Conservation (phyloP, 2,113 vertebrate species). For the Climacteris rufus region DNA sequence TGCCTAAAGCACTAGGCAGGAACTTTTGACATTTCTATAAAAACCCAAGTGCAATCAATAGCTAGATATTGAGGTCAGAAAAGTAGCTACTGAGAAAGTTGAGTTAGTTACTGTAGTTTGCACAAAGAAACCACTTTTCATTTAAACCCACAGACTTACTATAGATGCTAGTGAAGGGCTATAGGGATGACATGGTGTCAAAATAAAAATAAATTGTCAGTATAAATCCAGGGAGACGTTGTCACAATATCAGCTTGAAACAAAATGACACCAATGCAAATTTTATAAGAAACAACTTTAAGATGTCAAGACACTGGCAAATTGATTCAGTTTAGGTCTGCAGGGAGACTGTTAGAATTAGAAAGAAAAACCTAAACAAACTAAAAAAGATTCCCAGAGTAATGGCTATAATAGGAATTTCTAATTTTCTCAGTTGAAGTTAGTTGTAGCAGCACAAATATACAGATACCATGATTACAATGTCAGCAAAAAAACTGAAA, state of each 20-base stretch:
- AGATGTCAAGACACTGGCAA: slow-evolving; percentile 59
- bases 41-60: slow-evolving; percentile 15
- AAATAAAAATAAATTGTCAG: slow-evolving; percentile 52
- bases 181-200: slow-evolving; percentile 36
- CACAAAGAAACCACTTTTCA: not conserved
- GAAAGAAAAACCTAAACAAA: slow-evolving; percentile 41
- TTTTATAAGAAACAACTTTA: slow-evolving; percentile 62
- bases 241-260: slow-evolving; percentile 55
- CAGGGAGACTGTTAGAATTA: slow-evolving; percentile 20
- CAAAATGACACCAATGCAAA: slow-evolving; percentile 59
- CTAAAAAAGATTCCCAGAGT: not conserved
- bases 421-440: slow-evolving; percentile 11
- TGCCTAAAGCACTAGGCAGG: not conserved
- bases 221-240: slow-evolving; percentile 48
- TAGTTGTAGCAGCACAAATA: not conserved
- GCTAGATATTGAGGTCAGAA: slow-evolving; percentile 26
- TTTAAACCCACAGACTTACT: slow-evolving; percentile 2
- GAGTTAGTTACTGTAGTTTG: slow-evolving; percentile 2
- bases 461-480: not conserved
- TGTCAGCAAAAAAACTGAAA: not conserved
- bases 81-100: slow-evolving; percentile 2
- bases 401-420: not conserved
- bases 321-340: slow-evolving; percentile 56
- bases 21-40: slow-evolving; percentile 17
- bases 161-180: slow-evolving; percentile 15